phyloP scores from a whole-genome alignment of 2,113 vertebrate genomes.

The Telmatochromis brachygnathus region DNA sequence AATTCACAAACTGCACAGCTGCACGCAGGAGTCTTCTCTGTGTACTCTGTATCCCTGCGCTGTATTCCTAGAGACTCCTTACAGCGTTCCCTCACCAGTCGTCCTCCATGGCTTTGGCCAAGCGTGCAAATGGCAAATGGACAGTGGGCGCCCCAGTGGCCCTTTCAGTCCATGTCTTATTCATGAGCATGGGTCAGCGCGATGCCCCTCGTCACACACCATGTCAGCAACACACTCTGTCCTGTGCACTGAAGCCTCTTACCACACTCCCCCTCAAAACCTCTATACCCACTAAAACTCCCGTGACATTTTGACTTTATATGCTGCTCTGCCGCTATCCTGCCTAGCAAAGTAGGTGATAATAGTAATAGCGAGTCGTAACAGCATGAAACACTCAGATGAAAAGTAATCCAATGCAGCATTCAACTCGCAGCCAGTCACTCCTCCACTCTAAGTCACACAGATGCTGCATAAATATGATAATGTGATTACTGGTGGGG shows the following conservation, averaged over 20 bases:
- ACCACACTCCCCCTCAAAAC: constrained; percentile 6
- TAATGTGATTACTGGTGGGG: constrained; percentile 44
- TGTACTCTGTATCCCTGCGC: constrained; percentile 14
- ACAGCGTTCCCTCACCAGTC: constrained; percentile 36
- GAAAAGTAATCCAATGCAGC: constrained; percentile 45
- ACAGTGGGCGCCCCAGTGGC: constrained; percentile 42
- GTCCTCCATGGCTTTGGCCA: constrained; percentile 57
- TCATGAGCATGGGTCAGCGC: constrained; percentile 60
- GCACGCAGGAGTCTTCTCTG: constrained; percentile 4
- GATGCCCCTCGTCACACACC: constrained; percentile 53
- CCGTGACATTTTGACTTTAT: constrained; percentile 61
- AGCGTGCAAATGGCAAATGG: constrained; percentile 71
- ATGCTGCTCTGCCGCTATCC: constrained; percentile 18
- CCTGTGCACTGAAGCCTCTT: constrained; percentile 24
- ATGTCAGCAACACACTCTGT: constrained; percentile 52
- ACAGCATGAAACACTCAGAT: constrained; percentile 20
- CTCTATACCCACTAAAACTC: constrained; percentile 27
- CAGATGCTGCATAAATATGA: constrained; percentile 18
- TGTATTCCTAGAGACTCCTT: constrained; percentile 32
- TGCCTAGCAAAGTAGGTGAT: constrained; percentile 38
- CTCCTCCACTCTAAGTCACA: neutral
- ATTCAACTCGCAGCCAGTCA: neutral
- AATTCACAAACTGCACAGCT: constrained; percentile 33
- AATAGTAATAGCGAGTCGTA: constrained; percentile 41
- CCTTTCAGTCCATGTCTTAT: constrained; percentile 65